Evolutionary conservation across 2,797 vertebrate species (phyloP), one percentile per base, ranked within the genome.

Genomic region (Rhabdophis nuchalis): DNA sequence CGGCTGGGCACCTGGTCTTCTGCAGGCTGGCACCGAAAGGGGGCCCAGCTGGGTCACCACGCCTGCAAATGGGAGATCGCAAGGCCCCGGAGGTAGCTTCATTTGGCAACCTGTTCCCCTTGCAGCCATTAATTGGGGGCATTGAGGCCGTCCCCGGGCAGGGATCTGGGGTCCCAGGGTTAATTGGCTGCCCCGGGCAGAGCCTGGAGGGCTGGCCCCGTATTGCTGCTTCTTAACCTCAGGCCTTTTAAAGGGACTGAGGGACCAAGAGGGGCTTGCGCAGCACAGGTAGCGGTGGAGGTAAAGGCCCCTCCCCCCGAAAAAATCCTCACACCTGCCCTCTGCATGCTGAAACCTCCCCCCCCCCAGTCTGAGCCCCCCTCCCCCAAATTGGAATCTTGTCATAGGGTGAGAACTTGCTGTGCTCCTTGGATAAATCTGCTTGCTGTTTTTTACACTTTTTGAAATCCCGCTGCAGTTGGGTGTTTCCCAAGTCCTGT

Each of bases 301-400:
- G 14, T 68, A 2, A 14, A 32, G 4, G 25, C 9, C 0, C 3
- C 9, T 0, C 3, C 46, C 46, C 46, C 58, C 1, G n/a, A 3
- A 13, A 68, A 13, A 32, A 68, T 32, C 1, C 0, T 7, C 12
- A 5, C 25, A 1, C 64, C 13, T 68, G n/a, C 61, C 61, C n/a
- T 29, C 61, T 64, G 11, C 29, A 64, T 32, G 29, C n/a, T 16
- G n/a, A 5, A n/a, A n/a, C 82, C 11, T 85, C 25, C 10, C 58
- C 25, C 9, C 3, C 14, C 54, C 4, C 36, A 27, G 1, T 27
- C 46, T 52, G 50, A 85, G 14, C 23, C 46, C n/a, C n/a, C 2
- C 46, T 5, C 46, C 46, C 46, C 50, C 82, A 10, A 29, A 2
- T 27, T 27, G 5, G 11, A 29, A 85, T 5, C 23, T 85, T 29